Percentiles rank a stretch among this genome's conserved stretches.
phyloP scores from a whole-genome alignment of 2,797 vertebrate species.

The Sebastes elongatus region DNA sequence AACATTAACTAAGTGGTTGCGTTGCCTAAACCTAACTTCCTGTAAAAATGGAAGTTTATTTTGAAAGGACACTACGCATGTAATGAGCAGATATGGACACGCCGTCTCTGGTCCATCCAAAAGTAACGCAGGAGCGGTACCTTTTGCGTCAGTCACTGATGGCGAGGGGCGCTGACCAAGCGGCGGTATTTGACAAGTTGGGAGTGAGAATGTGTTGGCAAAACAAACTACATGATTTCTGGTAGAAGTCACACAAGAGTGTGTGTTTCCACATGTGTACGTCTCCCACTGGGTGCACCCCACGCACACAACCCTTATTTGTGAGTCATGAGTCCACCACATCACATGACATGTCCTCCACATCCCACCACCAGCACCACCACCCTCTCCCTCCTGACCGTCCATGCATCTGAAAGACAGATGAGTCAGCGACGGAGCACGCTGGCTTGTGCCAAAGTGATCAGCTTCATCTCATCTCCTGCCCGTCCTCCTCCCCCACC shows the following conservation, averaged over 20 bases:
- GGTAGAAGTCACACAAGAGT: neutral
- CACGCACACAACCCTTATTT: neutral
- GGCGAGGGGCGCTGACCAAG: too few species aligned
- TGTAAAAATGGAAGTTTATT: too few species aligned
- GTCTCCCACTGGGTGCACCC: neutral
- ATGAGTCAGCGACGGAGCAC: conserved; percentile 65
- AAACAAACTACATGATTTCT: neutral
- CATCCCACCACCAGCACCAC: neutral
- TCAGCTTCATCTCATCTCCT: conserved; percentile 58
- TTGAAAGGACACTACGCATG: too few species aligned
- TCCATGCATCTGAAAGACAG: conserved; percentile 41
- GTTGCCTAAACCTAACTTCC: too few species aligned
- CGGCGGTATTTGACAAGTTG: too few species aligned
- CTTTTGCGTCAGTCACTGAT: too few species aligned
- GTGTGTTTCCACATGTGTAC: neutral
- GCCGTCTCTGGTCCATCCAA: too few species aligned
- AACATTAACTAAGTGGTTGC: too few species aligned
- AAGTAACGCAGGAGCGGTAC: too few species aligned
- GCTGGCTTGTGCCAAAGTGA: conserved; percentile 41
- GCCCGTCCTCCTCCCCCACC: conserved; percentile 11
- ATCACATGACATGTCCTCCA: conserved; percentile 45
- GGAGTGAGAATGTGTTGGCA: too few species aligned
- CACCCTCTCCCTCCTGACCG: neutral
- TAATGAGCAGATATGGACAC: fast-evolving
- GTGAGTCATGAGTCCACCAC: conserved; percentile 56